A percentile compares a stretch with the other conserved stretches of the same genome.
phyloP scores from a whole-genome alignment of 2,797 vertebrate species.

The Sebastes wilsoni region DNA sequence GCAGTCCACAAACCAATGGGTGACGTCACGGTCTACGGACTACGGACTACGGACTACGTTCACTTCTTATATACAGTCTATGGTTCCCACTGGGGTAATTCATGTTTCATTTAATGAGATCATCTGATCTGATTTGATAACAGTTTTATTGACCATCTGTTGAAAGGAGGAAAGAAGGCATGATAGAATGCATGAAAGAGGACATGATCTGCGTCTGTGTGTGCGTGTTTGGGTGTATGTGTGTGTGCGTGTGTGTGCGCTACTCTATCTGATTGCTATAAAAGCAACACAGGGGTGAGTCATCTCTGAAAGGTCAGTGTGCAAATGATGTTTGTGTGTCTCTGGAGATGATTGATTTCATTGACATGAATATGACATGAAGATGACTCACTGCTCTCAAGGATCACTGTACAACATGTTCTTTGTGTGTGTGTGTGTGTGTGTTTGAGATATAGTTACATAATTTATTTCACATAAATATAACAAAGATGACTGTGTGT shows the following conservation, averaged over 20 bases:
- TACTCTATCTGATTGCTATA: conserved; percentile 35
- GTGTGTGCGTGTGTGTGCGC: background rate
- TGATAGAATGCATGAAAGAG: background rate
- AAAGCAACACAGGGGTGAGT: conserved; percentile 48
- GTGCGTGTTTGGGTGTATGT: conserved; percentile 6
- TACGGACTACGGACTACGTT: too few relatives aligned
- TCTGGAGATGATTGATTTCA: conserved; percentile 54
- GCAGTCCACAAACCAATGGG: too few relatives aligned
- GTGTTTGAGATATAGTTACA: conserved; percentile 12
- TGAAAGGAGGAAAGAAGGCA: background rate
- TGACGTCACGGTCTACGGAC: too few relatives aligned
- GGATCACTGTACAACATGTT: background rate
- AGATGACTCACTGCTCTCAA: conserved; percentile 57
- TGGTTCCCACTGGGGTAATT: background rate
- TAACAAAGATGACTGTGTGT: conserved; percentile 21
- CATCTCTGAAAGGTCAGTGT: conserved; percentile 66
- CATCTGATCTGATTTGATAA: conserved; percentile 6
- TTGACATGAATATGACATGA: conserved; percentile 64
- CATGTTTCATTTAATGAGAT: background rate
- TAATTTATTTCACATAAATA: conserved; percentile 42
- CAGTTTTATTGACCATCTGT: background rate
- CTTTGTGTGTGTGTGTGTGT: conserved; percentile 6
- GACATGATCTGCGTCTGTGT: background rate
- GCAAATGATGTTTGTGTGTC: conserved; percentile 56
- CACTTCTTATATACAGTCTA: too few relatives aligned